Conservation (phyloP, 2,113 vertebrate genomes). For the Sinocyclocheilus maitianheensis region DNA sequence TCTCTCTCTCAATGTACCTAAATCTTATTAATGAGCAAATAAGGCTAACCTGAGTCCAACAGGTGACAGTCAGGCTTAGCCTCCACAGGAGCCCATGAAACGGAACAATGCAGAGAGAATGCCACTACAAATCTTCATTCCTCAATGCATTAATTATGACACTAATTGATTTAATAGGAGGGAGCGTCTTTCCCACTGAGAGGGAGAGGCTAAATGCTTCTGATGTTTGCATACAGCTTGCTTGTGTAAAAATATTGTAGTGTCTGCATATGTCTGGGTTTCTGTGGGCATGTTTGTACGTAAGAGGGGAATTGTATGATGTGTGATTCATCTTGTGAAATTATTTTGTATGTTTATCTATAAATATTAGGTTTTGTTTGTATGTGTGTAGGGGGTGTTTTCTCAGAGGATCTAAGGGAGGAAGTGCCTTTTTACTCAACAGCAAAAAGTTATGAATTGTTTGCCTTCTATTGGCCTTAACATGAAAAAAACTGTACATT, state of each 20-base stretch:
- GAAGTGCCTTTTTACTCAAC: neutral
- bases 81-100: conserved; percentile 2
- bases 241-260: neutral
- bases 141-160: conserved; percentile 33
- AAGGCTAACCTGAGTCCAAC: neutral
- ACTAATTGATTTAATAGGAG: conserved; percentile 41
- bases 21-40: neutral
- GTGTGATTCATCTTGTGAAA: neutral
- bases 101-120: neutral
- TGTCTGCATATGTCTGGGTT: neutral
- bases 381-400: neutral
- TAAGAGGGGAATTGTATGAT: neutral
- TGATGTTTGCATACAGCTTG: conserved; percentile 7
- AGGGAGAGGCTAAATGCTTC: conserved; percentile 13
- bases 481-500: neutral
- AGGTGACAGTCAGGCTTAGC: neutral
- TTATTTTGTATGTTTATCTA: neutral
- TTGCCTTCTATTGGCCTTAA: neutral
- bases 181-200: conserved; percentile 5
- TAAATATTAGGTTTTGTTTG: conserved; percentile 8
- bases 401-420: neutral
- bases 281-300: conserved; percentile 16
- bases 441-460: neutral
- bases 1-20: neutral
- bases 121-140: conserved; percentile 6